These are phyloP conservation scores for Oscheius sp. DNA, from an alignment of 2,888 invertebrate species.

Conservation along the genomic window DNA sequence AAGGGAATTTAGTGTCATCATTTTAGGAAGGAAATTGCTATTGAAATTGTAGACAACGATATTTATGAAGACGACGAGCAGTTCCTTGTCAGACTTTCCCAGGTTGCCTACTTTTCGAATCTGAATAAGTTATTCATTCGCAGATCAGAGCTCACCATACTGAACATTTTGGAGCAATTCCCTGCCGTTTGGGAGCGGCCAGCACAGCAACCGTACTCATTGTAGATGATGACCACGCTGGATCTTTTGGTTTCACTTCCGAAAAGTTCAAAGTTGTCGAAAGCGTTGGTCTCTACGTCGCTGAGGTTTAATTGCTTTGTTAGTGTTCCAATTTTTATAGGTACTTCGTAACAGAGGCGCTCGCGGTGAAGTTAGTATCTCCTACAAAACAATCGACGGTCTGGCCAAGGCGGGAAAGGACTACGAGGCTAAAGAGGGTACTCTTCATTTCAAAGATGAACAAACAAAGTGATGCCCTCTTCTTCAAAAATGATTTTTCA, in stretches of 20 bases:
- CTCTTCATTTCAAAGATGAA: constrained; percentile 92
- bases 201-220: constrained; percentile 95
- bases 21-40: constrained; percentile 80
- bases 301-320: constrained; percentile 37
- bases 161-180: constrained; percentile 48
- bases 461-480: constrained; percentile 88
- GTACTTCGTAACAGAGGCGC: constrained; percentile 78
- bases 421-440: constrained; percentile 82
- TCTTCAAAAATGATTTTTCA: neutral
- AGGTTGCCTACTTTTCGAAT: constrained; percentile 60
- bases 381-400: constrained; percentile 90
- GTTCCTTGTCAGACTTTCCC: constrained; percentile 84
- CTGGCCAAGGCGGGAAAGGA: constrained; percentile 82
- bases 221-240: constrained; percentile 94
- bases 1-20: neutral
- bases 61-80: constrained; percentile 99
- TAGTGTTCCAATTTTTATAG: constrained; percentile 9
- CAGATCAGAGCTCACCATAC: constrained; percentile 50
- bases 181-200: constrained; percentile 82
- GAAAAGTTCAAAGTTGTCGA: constrained; percentile 77
- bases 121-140: neutral
- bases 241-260: constrained; percentile 86
- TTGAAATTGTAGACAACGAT: constrained; percentile 96
- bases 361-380: constrained; percentile 86
- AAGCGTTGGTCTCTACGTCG: constrained; percentile 60